phyloP scores from a whole-genome alignment of 2,888 invertebrate genomes.

The Leptopilina myrica region DNA sequence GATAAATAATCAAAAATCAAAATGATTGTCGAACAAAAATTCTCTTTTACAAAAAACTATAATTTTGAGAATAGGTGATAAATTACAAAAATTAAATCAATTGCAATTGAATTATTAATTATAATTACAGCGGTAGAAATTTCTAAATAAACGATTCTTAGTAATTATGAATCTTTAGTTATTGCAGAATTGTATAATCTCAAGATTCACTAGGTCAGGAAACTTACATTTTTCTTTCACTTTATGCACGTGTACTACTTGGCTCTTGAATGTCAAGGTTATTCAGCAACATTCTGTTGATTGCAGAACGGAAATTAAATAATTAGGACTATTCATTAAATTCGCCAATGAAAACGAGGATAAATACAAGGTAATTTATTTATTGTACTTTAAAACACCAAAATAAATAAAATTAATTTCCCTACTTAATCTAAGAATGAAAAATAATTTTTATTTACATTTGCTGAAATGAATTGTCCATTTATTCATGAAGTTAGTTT shows the following conservation, averaged over 20 bases:
- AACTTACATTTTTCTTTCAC: slow-evolving; percentile 37
- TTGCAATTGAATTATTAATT: no score
- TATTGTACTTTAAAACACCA: neutral
- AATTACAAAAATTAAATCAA: no score
- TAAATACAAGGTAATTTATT: neutral
- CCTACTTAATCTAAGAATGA: no score
- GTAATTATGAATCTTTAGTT: neutral
- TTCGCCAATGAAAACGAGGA: neutral
- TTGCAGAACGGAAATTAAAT: neutral
- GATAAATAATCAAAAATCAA: slow-evolving; percentile 6
- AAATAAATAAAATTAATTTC: neutral
- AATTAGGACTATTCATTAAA: neutral
- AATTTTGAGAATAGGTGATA: no score
- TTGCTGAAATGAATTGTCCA: no score
- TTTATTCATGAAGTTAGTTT: no score
- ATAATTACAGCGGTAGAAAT: no score
- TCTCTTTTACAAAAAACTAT: neutral
- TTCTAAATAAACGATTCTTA: neutral
- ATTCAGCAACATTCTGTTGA: neutral
- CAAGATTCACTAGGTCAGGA: slow-evolving; percentile 12
- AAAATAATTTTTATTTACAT: neutral
- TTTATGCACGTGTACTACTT: slow-evolving; percentile 8
- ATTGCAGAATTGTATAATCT: neutral
- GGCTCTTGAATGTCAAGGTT: slow-evolving; percentile 13
- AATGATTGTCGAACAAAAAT: neutral